Conservation (phyloP, 2,797 vertebrate genomes). For the Heteromormyrus szaboi region DNA sequence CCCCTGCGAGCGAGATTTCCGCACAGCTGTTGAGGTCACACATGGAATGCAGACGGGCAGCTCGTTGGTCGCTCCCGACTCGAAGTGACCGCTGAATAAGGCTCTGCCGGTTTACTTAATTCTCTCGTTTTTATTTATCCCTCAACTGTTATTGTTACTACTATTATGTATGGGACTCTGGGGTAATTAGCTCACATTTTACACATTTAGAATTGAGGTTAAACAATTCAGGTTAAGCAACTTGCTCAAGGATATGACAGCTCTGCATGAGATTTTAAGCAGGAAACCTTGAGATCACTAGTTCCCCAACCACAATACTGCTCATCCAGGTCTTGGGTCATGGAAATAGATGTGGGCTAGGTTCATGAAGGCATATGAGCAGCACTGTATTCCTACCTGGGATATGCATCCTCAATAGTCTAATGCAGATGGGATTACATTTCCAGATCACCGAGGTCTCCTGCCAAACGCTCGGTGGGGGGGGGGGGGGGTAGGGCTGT, state of each 20-base stretch:
- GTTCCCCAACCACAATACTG: background rate
- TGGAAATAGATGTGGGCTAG: background rate
- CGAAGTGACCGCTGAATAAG: background rate
- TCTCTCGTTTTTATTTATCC: constrained; percentile 5
- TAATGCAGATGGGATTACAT: constrained; percentile 12
- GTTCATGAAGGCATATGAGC: background rate
- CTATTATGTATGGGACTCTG: background rate
- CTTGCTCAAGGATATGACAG: background rate
- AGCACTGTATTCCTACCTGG: background rate
- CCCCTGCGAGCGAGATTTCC: background rate
- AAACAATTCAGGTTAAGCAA: constrained; percentile 12
- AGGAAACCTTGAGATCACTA: background rate
- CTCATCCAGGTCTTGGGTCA: background rate
- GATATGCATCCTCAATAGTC: background rate
- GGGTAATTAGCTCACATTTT: constrained; percentile 14
- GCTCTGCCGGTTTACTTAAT: background rate
- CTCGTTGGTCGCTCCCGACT: background rate
- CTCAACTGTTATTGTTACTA: background rate
- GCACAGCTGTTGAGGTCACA: background rate
- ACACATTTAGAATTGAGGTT: constrained; percentile 18
- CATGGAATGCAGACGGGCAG: background rate
- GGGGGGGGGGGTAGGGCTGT: background rate
- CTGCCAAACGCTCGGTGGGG: background rate
- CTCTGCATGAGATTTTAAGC: background rate
- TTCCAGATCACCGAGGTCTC: background rate